Base-by-base conservation (phyloP, 2,113 vertebrate genomes). In the Agapornis roseicollis region DNA sequence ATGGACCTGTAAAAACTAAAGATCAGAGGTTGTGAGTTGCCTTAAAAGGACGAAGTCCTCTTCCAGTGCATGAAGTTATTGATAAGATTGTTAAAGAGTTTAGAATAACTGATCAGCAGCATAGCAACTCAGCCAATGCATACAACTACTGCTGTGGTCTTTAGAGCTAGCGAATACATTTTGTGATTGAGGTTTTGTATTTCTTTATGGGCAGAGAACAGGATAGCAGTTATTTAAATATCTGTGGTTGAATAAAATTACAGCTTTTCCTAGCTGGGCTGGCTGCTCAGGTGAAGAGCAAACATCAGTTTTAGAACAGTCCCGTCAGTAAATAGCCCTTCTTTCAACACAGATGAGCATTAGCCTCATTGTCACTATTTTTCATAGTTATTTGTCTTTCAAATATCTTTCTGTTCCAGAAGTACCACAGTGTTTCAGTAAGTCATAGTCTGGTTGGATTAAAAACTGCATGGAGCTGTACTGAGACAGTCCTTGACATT, bases 301-400 rank as follows among this genome's bases (percentile, higher is more conserved):
- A 89, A 73, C 1, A 5, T 7, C 11, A 64, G 28, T 64, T 85
- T 88, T 71, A 37, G 42, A 88, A 33, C 8, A 31, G 23, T 72
- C 22, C 15, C 35, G 17, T 31, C 5, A 5, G 55, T 71, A 74
- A 73, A 47, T 19, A 49, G 20, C 29, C 20, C 0, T 0, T 25
- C 7, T 50, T 94, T 88, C 53, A 58, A 88, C 44, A 72, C 8
- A 47, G 41, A 35, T 69, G 50, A 64, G 37, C 33, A 52, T 23
- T 55, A 76, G 17, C 25, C 12, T 55, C 3, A 7, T 68, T 68
- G 24, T 90, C 24, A 12, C 17, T 89, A 4, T 73, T 92, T 88
- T 83, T 69, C 63, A 9, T 83, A 49, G 52, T 53, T 28, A 31
- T 8, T 14, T 72, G 17, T 77, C 52, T 69, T 76, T 65, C 53